Evolutionary conservation across 1,140 invertebrate species (phyloP), one percentile per base, ranked within the genome.

Genomic region (Octopus sinensis): DNA sequence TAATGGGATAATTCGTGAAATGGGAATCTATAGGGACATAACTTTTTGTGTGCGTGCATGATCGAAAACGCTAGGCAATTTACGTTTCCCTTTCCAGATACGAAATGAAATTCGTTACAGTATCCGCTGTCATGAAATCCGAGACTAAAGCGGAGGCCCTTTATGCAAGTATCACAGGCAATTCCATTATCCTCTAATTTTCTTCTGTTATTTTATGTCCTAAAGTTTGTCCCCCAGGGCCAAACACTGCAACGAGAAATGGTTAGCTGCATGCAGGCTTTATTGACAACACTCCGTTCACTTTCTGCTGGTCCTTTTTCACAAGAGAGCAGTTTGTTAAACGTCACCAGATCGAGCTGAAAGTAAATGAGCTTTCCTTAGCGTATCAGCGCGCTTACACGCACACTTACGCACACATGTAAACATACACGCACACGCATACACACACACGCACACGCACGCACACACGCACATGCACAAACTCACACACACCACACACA

Each of bases 181-280:
- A 77, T 77, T 77, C 76, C n/a, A 77, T 77, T 77, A 77, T 51
- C 52, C 76, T 30, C 76, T 6, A 77, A 77, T 77, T 77, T 77
- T 77, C 76, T 13, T 77, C 76, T 77, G 76, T 77, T 77, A 43
- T 77, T 77, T 77, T 77, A 77, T 77, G 30, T 77, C 76, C 76
- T 73, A 13, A 73, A 17, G 13, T 73, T 73, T 17, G 9, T 73
- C 30, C 17, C 9, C 68, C 68, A 51, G n/a, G 17, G 6, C 17
- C 23, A 51, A 51, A 5, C 76, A 9, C 9, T 9, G 75, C 10
- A 10, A 77, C 5, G 43, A 43, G 43, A 73, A 77, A 77, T 77
- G 76, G 76, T 51, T 77, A 10, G 76, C 13, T 51, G n/a, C 30
- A 77, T 51, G 76, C 76, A 77, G 17, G 6, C 76, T 68, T n/a